phyloP scores from a whole-genome alignment of 2,797 vertebrate genomes.

The Atherinosoma microstoma region DNA sequence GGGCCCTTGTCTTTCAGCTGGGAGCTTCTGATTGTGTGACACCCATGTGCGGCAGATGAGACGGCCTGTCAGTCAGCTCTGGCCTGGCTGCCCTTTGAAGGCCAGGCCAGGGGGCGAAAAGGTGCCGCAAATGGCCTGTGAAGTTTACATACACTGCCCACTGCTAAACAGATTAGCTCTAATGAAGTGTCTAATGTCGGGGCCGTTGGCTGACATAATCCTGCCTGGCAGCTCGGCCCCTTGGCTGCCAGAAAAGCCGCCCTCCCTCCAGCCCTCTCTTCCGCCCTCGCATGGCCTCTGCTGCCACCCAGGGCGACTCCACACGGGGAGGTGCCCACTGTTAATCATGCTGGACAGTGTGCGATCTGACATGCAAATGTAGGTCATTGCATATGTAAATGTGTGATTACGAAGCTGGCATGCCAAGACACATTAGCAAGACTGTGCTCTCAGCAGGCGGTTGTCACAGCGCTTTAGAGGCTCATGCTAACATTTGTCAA shows the following conservation, averaged over 20 bases:
- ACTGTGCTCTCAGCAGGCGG: slow-evolving; percentile 98
- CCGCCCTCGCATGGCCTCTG: slow-evolving; percentile 92
- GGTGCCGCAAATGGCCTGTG: slow-evolving; percentile 98
- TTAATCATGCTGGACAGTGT: slow-evolving; percentile 97
- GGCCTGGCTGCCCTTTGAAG: slow-evolving; percentile 92
- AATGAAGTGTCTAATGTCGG: slow-evolving; percentile 99
- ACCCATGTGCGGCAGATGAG: slow-evolving; percentile 91
- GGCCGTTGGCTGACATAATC: slow-evolving; percentile 95
- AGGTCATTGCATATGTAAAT: slow-evolving; percentile 99
- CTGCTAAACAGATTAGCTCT: slow-evolving; percentile 99
- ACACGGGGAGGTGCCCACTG: slow-evolving; percentile 91
- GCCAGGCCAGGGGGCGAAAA: slow-evolving; percentile 90
- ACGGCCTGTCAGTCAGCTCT: slow-evolving; percentile 91
- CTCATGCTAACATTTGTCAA: slow-evolving; percentile 96
- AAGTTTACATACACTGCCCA: slow-evolving; percentile 99
- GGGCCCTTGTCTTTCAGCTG: slow-evolving; percentile 71
- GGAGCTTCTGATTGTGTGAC: slow-evolving; percentile 86
- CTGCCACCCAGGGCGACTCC: slow-evolving; percentile 90
- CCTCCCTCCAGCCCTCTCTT: slow-evolving; percentile 88
- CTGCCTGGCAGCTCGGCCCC: slow-evolving; percentile 97
- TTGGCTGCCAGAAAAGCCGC: slow-evolving; percentile 95
- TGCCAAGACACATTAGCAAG: slow-evolving; percentile 99
- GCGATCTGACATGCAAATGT: slow-evolving; percentile 99
- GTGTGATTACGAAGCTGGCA: slow-evolving; percentile 97
- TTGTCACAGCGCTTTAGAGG: slow-evolving; percentile 94